Base-by-base conservation (phyloP, 2,888 invertebrate species). In the Poecilobothrus nobilitatus region DNA sequence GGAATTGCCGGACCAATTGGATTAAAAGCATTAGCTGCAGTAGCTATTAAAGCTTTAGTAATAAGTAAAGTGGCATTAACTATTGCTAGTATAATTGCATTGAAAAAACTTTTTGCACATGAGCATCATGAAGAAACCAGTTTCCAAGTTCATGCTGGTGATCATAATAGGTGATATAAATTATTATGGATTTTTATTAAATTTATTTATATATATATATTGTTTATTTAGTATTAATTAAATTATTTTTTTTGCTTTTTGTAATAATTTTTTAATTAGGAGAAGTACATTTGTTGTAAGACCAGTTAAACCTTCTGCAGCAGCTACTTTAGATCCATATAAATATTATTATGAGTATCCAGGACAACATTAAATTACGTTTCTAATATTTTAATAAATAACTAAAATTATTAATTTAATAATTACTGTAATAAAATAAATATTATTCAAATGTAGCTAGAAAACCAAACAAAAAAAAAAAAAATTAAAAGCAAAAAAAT, bases 61-160 rank as follows among this genome's bases (percentile, higher is more conserved):
- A 88, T 89, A 73, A 88, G 89, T 78, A 90, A 90, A 78, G 87
- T 89, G 66, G 90, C 90, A 2, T 80, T 90, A 70, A 88, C 90
- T 71, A 89, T 90, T 74, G 88, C 89, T 71, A 87, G 89, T 68
- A 88, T 89, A 70, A 88, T 90, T 74, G 89, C 87, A 27, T 80
- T 90, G 74, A 90, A 89, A 83, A 89, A 90, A 79, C 83, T 90
- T 73, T 89, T 89, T 82, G 87, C 88, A 71, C 87, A 88, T 72
- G 88, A 89, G 73, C 82, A 84, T 71, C 84, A 86, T 71, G 86
- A 86, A 72, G 87, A 87, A 77, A 85, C 86, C 65, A 86, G 87
- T 73, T 86, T 89, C 82, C 88, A 89, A 79, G 89, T 90, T 67
- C 88, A 89, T 75, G 87, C 89, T 72, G 87, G 87, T 75, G 81